Base-by-base conservation (phyloP, 92 coral and sea anemone genomes). In the Muricea muricata region DNA sequence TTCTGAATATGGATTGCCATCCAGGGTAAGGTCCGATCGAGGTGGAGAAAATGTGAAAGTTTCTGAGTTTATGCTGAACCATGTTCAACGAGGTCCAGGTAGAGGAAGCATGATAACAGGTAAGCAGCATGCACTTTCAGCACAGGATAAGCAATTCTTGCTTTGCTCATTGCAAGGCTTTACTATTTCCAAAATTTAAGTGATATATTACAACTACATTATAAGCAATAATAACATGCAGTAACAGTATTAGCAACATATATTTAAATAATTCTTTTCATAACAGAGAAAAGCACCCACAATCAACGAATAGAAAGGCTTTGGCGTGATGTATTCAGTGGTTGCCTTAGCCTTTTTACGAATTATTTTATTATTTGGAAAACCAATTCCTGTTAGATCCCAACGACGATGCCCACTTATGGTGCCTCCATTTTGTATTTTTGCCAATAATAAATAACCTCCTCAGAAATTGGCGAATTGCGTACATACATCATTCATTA, bases 261-360 rank as follows among this genome's bases (percentile, higher is more conserved):
- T 28, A 14, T 8, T 1, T 2, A 65, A 28, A 20, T 21, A 28
- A 8, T 28, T 21, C 28, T 17, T 65, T 18, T 28, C n/a, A 65
- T 0, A 65, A 65, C 30, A 89, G 90, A 90, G 0, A 90, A 90
- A 56, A 90, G 93, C 75, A 86, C 87, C 8, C 89, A 89, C n/a
- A 89, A 89, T 40, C 86, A 89, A 73, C 48, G 84, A 29, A 87
- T 87, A 13, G 88, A 88, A 52, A 74, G 91, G 73, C 80, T 88
- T 18, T 88, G 91, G 91, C 54, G 91, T 37, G 91, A 88, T 84
- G 85, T 79, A 20, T 79, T 84, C 73, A 68, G 60, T 32, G 88
- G 89, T 24, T 78, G 92, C 58, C 85, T 89, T 42, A 15, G 75
- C 37, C 34, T 79, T 35, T 85, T 45, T 89, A 85, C 48, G 67